A percentile compares a stretch with the other conserved stretches of the same genome.
These are phyloP conservation scores for Chrysolina haemoptera DNA, from an alignment of 2,888 invertebrate genomes.

Conservation along the genomic window DNA sequence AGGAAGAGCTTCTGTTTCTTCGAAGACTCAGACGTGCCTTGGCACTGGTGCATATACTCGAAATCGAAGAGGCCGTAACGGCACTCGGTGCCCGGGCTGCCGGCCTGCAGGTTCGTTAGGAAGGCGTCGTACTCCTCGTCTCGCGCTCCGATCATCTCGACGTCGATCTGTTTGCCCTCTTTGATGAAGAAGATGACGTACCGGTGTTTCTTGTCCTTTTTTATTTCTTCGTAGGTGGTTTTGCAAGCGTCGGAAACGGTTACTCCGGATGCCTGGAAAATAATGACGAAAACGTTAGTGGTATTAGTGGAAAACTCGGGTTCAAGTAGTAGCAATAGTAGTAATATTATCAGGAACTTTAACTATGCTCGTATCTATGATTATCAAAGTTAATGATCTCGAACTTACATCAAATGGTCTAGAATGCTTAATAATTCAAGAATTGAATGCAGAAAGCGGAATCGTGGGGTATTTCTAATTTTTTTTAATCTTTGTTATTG, in stretches of 20 bases:
- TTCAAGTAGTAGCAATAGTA: no score
- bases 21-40: conserved; percentile 96
- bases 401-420: no score
- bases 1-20: conserved; percentile 98
- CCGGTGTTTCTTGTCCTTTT: conserved; percentile 97
- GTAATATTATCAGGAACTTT: no score
- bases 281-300: not conserved
- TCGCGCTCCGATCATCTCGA: conserved; percentile 91
- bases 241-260: conserved; percentile 96
- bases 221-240: conserved; percentile 96
- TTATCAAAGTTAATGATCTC: no score
- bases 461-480: no score
- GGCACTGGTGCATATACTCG: conserved; percentile 97
- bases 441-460: no score
- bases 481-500: no score
- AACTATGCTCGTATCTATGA: no score
- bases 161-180: conserved; percentile 96
- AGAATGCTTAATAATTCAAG: no score
- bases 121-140: conserved; percentile 95
- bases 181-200: conserved; percentile 97
- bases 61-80: conserved; percentile 99
- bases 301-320: no score
- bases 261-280: conserved; percentile 92
- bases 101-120: conserved; percentile 92
- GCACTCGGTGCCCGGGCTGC: conserved; percentile 91